Evolutionary conservation across 2,888 invertebrate species (phyloP).

Genomic region (Scaptodrosophila latifasciaeformis): DNA sequence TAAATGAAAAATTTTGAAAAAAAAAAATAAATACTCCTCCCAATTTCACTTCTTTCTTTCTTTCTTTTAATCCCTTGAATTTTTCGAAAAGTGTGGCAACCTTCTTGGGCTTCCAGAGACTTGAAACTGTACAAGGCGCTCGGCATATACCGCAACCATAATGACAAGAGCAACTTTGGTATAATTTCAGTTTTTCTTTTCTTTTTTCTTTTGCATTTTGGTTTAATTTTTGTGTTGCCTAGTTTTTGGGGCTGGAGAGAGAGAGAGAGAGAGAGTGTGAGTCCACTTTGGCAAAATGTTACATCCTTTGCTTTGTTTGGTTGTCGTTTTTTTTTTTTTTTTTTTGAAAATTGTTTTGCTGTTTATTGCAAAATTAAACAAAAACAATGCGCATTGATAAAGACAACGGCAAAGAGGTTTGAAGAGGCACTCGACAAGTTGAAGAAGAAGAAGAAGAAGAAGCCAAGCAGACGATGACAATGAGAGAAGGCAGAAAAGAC

Average conservation of each 20-base stretch:
- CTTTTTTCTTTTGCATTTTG: conserved; percentile 22
- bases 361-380: conserved; percentile 70
- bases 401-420: conserved; percentile 26
- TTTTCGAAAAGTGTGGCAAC: no score
- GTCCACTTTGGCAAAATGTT: conserved; percentile 63
- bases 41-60: no score
- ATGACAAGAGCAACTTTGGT: conserved; percentile 33
- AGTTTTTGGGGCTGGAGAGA: conserved; percentile 15
- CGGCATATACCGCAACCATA: conserved; percentile 10
- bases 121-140: conserved; percentile 34
- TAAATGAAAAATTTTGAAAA: no score
- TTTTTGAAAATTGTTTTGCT: conserved; percentile 59
- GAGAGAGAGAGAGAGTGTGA: conserved; percentile 4
- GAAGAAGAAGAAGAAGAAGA: not conserved
- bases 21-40: no score
- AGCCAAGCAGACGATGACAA: conserved; percentile 25
- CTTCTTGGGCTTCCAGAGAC: no score
- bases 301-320: conserved; percentile 62
- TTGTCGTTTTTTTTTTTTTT: conserved; percentile 38
- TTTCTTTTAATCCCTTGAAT: no score
- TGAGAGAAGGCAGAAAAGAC: conserved; percentile 25
- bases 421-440: not conserved
- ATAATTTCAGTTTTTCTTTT: conserved; percentile 27
- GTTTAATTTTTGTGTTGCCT: conserved; percentile 44
- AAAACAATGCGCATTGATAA: conserved; percentile 65